These are phyloP conservation scores for Asteroscopus sphinx DNA, from an alignment of 2,888 invertebrate genomes.

Conservation along the genomic window DNA sequence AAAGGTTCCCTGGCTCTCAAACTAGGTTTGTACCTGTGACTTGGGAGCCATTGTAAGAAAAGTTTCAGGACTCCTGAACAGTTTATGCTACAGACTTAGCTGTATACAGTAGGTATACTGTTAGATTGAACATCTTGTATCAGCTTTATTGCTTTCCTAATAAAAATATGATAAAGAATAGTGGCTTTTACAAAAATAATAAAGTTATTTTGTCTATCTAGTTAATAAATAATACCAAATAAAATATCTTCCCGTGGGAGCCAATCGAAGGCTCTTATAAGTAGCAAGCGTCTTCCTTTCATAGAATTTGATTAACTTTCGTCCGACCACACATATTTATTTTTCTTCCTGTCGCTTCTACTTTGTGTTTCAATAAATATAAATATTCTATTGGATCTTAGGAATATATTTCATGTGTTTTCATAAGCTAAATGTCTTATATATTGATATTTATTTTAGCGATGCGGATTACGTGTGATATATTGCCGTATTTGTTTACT, in stretches of 20 bases:
- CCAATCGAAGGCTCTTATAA: conserved; percentile 20
- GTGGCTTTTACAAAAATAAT: conserved; percentile 19
- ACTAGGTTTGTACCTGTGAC: no score
- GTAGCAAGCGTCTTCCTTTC: conserved; percentile 15
- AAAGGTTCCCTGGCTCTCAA: no score
- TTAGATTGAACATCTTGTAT: conserved; percentile 43
- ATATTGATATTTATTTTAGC: conserved; percentile 38
- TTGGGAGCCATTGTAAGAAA: no score
- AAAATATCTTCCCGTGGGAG: conserved; percentile 25
- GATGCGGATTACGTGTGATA: conserved; percentile 25
- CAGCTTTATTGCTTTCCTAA: conserved; percentile 22
- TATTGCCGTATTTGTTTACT: conserved; percentile 41
- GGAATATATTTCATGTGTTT: conserved; percentile 32
- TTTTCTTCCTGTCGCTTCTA: conserved; percentile 37
- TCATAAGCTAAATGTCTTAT: conserved; percentile 40
- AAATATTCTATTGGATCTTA: conserved; percentile 31
- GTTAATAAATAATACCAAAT: conserved; percentile 31
- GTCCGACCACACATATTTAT: conserved; percentile 23
- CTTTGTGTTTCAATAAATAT: conserved; percentile 49
- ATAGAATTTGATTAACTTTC: conserved; percentile 38
- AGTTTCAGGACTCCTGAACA: conserved; percentile 31
- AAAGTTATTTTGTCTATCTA: conserved; percentile 3
- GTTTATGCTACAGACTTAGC: conserved; percentile 30
- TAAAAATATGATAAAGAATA: conserved; percentile 7
- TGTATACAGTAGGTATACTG: conserved; percentile 44